phyloP scores from a whole-genome alignment of 1,140 invertebrate genomes.

The Aphelenchoides besseyi region DNA sequence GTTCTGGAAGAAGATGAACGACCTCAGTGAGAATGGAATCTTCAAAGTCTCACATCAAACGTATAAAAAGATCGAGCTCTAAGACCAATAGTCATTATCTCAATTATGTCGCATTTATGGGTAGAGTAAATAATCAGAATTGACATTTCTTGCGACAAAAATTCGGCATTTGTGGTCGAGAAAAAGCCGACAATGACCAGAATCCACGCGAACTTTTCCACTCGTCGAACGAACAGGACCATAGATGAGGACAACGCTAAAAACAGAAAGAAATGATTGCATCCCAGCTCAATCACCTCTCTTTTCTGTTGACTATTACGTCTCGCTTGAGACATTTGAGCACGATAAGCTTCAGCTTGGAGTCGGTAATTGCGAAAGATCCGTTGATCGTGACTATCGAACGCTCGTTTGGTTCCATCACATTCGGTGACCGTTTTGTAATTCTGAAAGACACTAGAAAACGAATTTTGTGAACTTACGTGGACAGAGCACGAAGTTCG shows the following conservation, averaged over 20 bases:
- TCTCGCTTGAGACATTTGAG: no score
- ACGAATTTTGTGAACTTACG: neutral
- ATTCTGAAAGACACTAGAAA: neutral
- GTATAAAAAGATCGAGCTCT: constrained; percentile 3
- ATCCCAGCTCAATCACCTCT: no score
- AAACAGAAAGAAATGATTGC: neutral
- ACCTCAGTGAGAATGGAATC: neutral
- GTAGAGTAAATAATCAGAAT: neutral
- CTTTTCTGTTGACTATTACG: no score
- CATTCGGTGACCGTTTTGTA: neutral
- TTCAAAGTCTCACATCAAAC: neutral
- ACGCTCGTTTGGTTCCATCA: neutral
- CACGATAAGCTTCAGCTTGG: no score
- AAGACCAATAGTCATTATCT: no score
- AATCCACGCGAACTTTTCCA: neutral
- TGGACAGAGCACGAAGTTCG: neutral
- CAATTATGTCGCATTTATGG: neutral
- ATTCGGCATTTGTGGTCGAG: no score
- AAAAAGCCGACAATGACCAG: neutral
- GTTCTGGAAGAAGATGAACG: neutral
- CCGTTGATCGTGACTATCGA: neutral
- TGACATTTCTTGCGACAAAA: neutral
- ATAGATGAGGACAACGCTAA: neutral
- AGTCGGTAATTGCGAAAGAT: neutral
- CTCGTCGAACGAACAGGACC: neutral